A percentile compares a stretch with the other conserved stretches of the same genome.
phyloP scores from a whole-genome alignment of 2,797 vertebrate species.

The Periparus ater region DNA sequence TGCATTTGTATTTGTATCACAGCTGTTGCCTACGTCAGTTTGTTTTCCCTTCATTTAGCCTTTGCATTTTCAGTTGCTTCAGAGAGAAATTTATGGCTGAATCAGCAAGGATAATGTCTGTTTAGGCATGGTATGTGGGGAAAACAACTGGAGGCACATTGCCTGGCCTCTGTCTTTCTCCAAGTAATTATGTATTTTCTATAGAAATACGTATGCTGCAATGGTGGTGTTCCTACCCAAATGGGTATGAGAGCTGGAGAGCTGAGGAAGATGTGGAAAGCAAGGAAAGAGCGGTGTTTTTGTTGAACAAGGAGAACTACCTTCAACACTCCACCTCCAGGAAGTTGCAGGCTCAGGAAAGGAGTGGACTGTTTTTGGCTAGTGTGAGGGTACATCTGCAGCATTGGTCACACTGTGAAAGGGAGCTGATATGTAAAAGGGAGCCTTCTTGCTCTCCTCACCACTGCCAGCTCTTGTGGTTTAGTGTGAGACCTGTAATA shows the following conservation, averaged over 20 bases:
- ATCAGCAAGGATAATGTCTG: neutral
- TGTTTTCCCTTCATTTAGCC: neutral
- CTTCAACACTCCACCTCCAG: neutral
- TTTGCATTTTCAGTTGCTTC: neutral
- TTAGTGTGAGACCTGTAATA: neutral
- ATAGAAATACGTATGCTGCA: neutral
- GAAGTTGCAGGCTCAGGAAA: neutral
- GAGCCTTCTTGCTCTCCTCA: neutral
- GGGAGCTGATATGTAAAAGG: neutral
- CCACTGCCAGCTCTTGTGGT: neutral
- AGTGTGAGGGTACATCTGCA: neutral
- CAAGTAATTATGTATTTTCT: neutral
- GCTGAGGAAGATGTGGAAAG: neutral
- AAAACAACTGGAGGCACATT: neutral
- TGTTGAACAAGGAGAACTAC: neutral
- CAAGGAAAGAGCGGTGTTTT: neutral
- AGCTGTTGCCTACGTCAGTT: neutral
- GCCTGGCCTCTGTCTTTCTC: neutral
- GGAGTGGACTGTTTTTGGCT: neutral
- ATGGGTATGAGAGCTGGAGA: neutral
- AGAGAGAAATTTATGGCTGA: conserved; percentile 9
- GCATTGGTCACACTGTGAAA: neutral
- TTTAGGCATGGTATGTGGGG: neutral
- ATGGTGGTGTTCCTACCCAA: neutral
- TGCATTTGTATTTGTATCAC: neutral